These are phyloP conservation scores for Drosophila neotestacea DNA, from an alignment of 2,888 invertebrate species.

Conservation along the genomic window DNA sequence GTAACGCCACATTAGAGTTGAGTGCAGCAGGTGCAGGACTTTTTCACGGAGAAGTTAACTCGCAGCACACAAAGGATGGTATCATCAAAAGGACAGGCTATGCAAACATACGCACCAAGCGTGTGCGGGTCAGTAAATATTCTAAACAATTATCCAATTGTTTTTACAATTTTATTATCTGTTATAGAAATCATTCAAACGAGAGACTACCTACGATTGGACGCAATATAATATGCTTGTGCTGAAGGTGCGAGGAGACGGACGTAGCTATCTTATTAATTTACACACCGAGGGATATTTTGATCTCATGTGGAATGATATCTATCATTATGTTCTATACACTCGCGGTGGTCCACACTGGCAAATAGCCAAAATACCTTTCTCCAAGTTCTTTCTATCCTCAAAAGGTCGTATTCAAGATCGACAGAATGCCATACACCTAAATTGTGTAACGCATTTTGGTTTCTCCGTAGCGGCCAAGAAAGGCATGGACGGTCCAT, in stretches of 20 bases:
- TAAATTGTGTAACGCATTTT: constrained; percentile 89
- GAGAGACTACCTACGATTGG: constrained; percentile 91
- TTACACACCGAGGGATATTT: constrained; percentile 90
- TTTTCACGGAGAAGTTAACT: constrained; percentile 90
- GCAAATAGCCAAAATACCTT: constrained; percentile 97
- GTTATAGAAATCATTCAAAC: constrained; percentile 91
- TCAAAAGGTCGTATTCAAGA: constrained; percentile 95
- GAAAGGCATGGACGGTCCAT: constrained; percentile 91
- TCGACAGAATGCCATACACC: constrained; percentile 88
- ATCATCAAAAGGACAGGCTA: constrained; percentile 91
- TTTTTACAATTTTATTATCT: background rate
- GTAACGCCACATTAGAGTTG: constrained; percentile 88
- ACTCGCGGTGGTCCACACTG: constrained; percentile 99
- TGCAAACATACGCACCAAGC: constrained; percentile 90
- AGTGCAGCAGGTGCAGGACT: constrained; percentile 89
- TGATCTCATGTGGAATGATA: constrained; percentile 96
- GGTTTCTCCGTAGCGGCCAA: constrained; percentile 93
- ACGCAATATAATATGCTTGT: constrained; percentile 90
- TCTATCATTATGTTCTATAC: constrained; percentile 93
- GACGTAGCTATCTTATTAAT: constrained; percentile 94
- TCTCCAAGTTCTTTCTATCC: constrained; percentile 94
- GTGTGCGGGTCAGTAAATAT: constrained; percentile 87
- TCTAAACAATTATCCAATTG: background rate
- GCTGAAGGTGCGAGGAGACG: constrained; percentile 96
- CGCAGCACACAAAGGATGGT: constrained; percentile 93